phyloP scores from a whole-genome alignment of 2,888 invertebrate species.

The Leuctra nigra region DNA sequence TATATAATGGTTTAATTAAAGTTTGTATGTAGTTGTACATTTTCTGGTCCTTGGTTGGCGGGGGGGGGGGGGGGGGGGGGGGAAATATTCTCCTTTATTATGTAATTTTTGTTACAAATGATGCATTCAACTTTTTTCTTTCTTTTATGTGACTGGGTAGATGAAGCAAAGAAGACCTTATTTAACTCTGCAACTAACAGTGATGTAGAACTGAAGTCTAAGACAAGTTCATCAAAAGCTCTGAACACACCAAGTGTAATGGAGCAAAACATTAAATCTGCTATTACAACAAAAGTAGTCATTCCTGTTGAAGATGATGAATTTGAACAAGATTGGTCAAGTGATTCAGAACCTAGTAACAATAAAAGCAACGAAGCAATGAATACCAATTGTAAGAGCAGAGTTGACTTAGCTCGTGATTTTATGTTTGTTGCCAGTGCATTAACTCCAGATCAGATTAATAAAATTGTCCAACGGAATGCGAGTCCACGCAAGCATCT shows the following conservation, averaged over 20 bases:
- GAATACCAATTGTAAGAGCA: neutral
- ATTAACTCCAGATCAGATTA: conserved; percentile 62
- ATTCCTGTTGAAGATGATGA: conserved; percentile 3
- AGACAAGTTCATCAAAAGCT: neutral
- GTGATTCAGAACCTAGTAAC: neutral
- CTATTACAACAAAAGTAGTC: neutral
- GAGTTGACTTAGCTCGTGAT: conserved; percentile 48
- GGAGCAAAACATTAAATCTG: neutral
- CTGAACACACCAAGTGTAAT: neutral
- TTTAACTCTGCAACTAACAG: neutral
- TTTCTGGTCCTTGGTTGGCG: no score
- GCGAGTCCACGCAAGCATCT: neutral
- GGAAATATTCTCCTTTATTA: no score
- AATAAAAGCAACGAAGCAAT: neutral
- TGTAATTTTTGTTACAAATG: conserved; percentile 13
- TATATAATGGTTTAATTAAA: no score
- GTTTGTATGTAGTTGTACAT: no score
- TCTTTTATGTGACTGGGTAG: no score
- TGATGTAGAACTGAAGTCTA: neutral
- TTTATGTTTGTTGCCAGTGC: conserved; percentile 74
- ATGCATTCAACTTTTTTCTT: no score
- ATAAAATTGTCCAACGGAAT: conserved; percentile 37
- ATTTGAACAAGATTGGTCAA: conserved; percentile 15
- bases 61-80: no score
- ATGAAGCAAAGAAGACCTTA: conserved; percentile 4